Evolutionary conservation across 1,140 invertebrate genomes (phyloP), one percentile per base, ranked within the genome.

Genomic region (Drosophila pruinosa): DNA sequence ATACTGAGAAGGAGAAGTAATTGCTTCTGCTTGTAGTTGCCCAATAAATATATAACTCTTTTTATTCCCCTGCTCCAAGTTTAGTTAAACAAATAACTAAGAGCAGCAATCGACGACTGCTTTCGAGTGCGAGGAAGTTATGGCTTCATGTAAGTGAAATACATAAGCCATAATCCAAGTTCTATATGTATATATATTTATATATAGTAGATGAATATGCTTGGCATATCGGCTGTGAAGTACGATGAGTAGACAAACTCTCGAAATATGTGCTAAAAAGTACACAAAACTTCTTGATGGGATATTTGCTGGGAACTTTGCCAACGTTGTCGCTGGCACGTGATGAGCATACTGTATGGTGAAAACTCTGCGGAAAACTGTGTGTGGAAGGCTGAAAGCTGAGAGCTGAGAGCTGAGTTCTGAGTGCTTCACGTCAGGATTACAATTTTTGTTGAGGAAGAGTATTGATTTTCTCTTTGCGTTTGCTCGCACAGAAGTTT

Each of bases 231-330:
- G 73, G 65, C 54, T 57, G 68, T 39, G 54, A 53, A 65, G 31
- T 54, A 53, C 15, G 36, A 54, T 28, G 26, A 39, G 56, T 53
- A 62, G 67, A 70, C 59, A 56, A 63, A 64, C 54, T 63, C 54
- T 63, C 19, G 28, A 76, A 81, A 86, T 80, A 81, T 85, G 81
- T 81, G 81, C 82, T 81, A 78, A 72, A 78, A 77, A 67, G 69
- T 80, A 77, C 81, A 85, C 59, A 80, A 53, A 78, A 86, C 64
- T 85, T 76, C 41, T 69, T 48, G 64, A 56, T 75, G 76, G 70
- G 79, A 68, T 74, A 75, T 71, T 75, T 73, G 81, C 65, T 70
- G 72, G 58, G 68, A 75, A 77, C 70, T 72, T 81, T 58, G 74
- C 63, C 78, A 74, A 64, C 54, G 59, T 71, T 65, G 69, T 54